These are phyloP conservation scores for Syrista parreyssii DNA, from an alignment of 2,888 invertebrate genomes.

Conservation along the genomic window DNA sequence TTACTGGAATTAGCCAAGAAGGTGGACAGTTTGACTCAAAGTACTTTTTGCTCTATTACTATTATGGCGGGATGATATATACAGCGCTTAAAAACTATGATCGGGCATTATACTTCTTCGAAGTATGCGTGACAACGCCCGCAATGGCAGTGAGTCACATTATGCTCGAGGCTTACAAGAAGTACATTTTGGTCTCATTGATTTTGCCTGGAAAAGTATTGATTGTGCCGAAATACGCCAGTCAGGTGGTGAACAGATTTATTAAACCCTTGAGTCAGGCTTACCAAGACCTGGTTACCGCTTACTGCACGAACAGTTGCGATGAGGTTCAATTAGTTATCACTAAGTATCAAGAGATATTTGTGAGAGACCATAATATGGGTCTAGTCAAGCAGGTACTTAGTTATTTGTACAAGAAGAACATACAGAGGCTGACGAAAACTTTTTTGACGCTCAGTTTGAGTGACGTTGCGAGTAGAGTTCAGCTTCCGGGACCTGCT, in stretches of 20 bases:
- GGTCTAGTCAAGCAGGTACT: conserved; percentile 86
- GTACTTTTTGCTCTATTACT: conserved; percentile 93
- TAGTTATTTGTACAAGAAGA: conserved; percentile 92
- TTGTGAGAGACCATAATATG: conserved; percentile 80
- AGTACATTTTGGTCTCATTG: conserved; percentile 91
- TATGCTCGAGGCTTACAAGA: conserved; percentile 97
- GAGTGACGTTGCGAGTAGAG: conserved; percentile 89
- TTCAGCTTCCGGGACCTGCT: conserved; percentile 83
- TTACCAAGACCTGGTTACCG: conserved; percentile 88
- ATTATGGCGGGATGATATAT: conserved; percentile 98
- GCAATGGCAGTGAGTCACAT: conserved; percentile 95
- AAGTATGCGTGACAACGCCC: conserved; percentile 96
- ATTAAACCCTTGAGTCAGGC: conserved; percentile 86
- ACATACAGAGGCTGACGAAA: conserved; percentile 95
- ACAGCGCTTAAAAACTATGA: conserved; percentile 93
- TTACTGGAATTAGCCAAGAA: conserved; percentile 91
- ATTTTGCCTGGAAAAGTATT: conserved; percentile 91
- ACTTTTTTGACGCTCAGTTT: conserved; percentile 92
- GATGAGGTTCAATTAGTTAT: conserved; percentile 76
- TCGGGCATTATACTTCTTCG: conserved; percentile 93
- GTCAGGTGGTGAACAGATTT: conserved; percentile 87
- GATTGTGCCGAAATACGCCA: conserved; percentile 89
- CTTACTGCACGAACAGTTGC: conserved; percentile 82
- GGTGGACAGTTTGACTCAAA: conserved; percentile 87
- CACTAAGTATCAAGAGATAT: conserved; percentile 84